Conservation (phyloP, 2,888 invertebrate species). For the Eugnorisma glareosa region DNA sequence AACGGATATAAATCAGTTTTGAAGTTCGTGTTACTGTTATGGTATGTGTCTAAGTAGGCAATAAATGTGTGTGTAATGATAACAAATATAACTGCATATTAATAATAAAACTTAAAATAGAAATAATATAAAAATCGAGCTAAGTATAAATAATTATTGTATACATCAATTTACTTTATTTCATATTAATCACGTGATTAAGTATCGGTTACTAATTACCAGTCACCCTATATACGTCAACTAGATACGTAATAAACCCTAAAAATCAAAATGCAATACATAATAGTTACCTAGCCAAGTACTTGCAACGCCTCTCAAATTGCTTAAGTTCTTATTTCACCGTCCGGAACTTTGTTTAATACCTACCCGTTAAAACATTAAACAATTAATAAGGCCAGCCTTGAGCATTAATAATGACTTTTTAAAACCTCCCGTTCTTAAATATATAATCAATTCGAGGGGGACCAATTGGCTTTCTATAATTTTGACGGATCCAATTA, state of each 20-base stretch:
- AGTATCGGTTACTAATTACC: too few species aligned
- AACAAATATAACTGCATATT: too few species aligned
- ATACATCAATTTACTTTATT: too few species aligned
- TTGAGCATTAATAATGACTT: slow-evolving; percentile 67
- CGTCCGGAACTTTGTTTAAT: background rate
- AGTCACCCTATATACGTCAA: background rate
- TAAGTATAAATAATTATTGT: too few species aligned
- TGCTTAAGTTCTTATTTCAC: background rate
- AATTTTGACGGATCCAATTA: slow-evolving; percentile 88
- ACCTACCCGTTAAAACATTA: slow-evolving; percentile 24
- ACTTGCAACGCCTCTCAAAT: background rate
- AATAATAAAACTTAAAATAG: too few species aligned
- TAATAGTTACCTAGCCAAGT: background rate
- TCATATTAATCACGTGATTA: too few species aligned
- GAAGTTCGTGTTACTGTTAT: too few species aligned
- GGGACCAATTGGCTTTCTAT: slow-evolving; percentile 84
- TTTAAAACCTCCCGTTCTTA: slow-evolving; percentile 73
- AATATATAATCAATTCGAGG: slow-evolving; percentile 80
- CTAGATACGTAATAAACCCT: background rate
- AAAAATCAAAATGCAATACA: background rate
- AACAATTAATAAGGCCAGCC: slow-evolving; percentile 42
- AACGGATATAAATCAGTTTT: too few species aligned
- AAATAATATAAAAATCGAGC: too few species aligned
- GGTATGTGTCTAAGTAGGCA: too few species aligned
- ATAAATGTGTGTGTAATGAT: too few species aligned